Base-by-base conservation (phyloP, 2,113 vertebrate genomes). In the Seriola dumerili region DNA sequence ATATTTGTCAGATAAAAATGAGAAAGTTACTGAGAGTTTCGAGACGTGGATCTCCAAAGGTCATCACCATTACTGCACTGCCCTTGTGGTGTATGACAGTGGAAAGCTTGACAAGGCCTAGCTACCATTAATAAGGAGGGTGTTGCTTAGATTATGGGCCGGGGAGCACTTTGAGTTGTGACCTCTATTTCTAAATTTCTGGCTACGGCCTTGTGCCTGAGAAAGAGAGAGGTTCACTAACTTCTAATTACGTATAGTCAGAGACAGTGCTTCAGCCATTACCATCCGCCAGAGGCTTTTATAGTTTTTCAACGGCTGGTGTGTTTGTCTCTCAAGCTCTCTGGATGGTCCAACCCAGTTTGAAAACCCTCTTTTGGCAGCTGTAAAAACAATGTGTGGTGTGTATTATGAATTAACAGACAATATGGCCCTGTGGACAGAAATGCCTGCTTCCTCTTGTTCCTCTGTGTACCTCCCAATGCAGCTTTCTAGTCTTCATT, bases 391-490 rank as follows among this genome's bases (percentile, higher is more conserved):
- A 69, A 29, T 1, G 12, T 64, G 62, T 19, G 66, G 48, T 77
- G 67, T 46, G 52, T 78, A 80, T 77, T 84, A 57, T 68, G 77
- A 80, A 87, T 83, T 64, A 80, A 59, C 80, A 81, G 73, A 77
- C 80, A 74, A 74, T 72, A 57, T 67, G 73, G 84, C 64, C 84
- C 81, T 11, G 66, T 69, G 78, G 85, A 85, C 80, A 72, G 61
- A 78, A 83, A 85, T 79, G 78, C 72, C 73, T 54, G 80, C 58
- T 72, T 78, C 76, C 72, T 77, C 59, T 75, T 52, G 8, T 72
- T 50, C 25, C 32, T 63, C 79, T 75, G 81, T 42, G 36, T 59
- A 21, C 13, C 62, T 85, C 78, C 72, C 23, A 8, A 57, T 0
- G 17, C 13, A 4, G 72, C 85, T 80, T 85, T 85, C 83, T 67